Percentiles rank a stretch among this genome's conserved stretches.
Conservation (phyloP, 2,113 vertebrate genomes). For the Pomatorhinus ruficollis region DNA sequence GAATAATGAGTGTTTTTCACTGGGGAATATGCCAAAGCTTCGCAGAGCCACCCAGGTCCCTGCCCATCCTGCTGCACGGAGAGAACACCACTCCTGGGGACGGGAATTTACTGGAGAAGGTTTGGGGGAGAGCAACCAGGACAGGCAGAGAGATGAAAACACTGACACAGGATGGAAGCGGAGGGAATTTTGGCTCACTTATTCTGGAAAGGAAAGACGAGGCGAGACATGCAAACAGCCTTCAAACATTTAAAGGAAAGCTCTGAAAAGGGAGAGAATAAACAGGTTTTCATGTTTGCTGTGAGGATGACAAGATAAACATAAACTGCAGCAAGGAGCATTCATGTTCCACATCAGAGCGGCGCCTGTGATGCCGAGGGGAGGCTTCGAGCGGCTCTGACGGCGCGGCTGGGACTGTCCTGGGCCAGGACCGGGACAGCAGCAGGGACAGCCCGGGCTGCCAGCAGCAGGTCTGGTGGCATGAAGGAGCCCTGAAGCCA, state of each 20-base stretch:
- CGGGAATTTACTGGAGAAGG: neutral
- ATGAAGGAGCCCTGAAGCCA: rapidly evolving
- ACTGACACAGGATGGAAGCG: rapidly evolving
- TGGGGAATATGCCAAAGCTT: neutral
- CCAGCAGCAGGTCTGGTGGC: rapidly evolving
- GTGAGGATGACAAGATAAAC: slow-evolving; percentile 36
- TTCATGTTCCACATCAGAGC: neutral
- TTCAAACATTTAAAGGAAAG: slow-evolving; percentile 39
- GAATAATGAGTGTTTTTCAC: neutral
- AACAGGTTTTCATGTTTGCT: slow-evolving; percentile 51
- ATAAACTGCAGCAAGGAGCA: slow-evolving; percentile 1
- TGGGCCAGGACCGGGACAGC: rapidly evolving
- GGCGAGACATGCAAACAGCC: neutral
- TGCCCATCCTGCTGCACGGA: neutral
- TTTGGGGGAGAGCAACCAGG: neutral
- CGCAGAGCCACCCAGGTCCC: neutral
- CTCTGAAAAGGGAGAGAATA: slow-evolving; percentile 24
- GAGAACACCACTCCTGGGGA: neutral
- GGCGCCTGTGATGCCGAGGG: neutral
- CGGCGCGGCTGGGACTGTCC: rapidly evolving
- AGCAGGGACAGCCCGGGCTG: rapidly evolving
- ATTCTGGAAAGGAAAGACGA: neutral
- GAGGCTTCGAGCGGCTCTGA: rapidly evolving
- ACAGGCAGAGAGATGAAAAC: neutral
- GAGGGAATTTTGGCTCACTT: neutral